Percentiles rank a stretch among this genome's conserved stretches.
Conservation (phyloP, 2,888 invertebrate species). For the Acleris literana region DNA sequence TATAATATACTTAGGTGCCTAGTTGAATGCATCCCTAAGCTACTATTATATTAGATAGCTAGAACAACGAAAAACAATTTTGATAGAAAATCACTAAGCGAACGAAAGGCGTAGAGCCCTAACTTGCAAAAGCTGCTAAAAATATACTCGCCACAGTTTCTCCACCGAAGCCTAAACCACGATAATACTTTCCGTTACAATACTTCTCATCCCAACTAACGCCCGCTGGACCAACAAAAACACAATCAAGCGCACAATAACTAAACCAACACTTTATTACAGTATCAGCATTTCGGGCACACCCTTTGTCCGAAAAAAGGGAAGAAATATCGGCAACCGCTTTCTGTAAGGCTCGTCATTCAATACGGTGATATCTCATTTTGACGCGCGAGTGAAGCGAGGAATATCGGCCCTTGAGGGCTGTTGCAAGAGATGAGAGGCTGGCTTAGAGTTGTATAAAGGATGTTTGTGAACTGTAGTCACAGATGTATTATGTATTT, state of each 20-base stretch:
- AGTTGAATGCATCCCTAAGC: too few relatives aligned
- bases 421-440: conserved; percentile 50
- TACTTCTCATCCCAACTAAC: background rate
- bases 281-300: conserved; percentile 38
- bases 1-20: too few relatives aligned
- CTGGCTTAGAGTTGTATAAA: background rate
- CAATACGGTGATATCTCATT: conserved; percentile 81
- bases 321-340: conserved; percentile 54
- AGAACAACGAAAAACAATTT: too few relatives aligned
- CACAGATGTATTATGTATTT: too few relatives aligned
- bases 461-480: too few relatives aligned
- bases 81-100: too few relatives aligned
- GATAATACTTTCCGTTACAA: background rate
- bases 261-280: conserved; percentile 37
- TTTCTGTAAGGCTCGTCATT: conserved; percentile 69
- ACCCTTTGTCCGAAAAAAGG: conserved; percentile 54
- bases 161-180: background rate
- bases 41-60: too few relatives aligned
- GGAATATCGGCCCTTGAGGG: conserved; percentile 56
- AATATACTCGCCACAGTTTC: background rate
- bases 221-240: conserved; percentile 24
- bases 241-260: conserved; percentile 32
- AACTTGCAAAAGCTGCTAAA: background rate
- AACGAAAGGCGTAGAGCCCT: too few relatives aligned
- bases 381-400: conserved; percentile 70